Percentiles rank a stretch among this genome's conserved stretches.
These are phyloP conservation scores for Ctena decussata DNA, from an alignment of 2,888 invertebrate species.

Conservation along the genomic window DNA sequence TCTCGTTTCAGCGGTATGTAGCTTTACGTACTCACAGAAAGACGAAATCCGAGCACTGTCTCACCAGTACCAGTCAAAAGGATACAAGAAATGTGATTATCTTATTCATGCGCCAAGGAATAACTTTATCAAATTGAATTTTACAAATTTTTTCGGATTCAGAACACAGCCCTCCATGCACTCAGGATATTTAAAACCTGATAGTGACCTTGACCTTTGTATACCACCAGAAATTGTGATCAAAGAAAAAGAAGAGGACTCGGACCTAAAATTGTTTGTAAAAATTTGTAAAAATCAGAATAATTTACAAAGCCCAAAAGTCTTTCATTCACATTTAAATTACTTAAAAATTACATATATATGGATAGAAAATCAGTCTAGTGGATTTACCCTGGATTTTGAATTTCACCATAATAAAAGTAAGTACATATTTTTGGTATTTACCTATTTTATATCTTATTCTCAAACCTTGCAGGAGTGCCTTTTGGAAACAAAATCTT, in stretches of 20 bases:
- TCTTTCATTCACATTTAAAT: slow-evolving; percentile 79
- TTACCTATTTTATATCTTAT: too few relatives aligned
- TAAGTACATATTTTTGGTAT: slow-evolving; percentile 49
- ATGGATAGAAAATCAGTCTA: slow-evolving; percentile 74
- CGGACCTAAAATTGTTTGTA: slow-evolving; percentile 37
- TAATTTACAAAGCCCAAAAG: slow-evolving; percentile 72
- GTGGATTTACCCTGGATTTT: slow-evolving; percentile 77
- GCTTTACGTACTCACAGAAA: slow-evolving; percentile 73
- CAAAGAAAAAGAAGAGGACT: slow-evolving; percentile 49
- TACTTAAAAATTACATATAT: slow-evolving; percentile 74
- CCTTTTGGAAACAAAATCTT: too few relatives aligned
- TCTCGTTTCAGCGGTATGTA: slow-evolving; percentile 75
- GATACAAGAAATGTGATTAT: slow-evolving; percentile 74
- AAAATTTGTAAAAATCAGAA: slow-evolving; percentile 71
- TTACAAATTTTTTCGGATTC: slow-evolving; percentile 77
- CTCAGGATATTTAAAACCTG: slow-evolving; percentile 46
- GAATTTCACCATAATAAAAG: slow-evolving; percentile 72
- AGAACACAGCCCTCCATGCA: slow-evolving; percentile 65
- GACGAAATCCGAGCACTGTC: slow-evolving; percentile 74
- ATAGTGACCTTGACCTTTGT: slow-evolving; percentile 54
- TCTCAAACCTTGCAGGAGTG: too few relatives aligned
- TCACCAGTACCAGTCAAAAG: slow-evolving; percentile 65
- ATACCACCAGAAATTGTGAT: slow-evolving; percentile 72
- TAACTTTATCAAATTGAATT: slow-evolving; percentile 74
- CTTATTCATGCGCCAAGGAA: slow-evolving; percentile 71